Conservation (phyloP, 2,888 invertebrate genomes). For the Desoria tigrina region DNA sequence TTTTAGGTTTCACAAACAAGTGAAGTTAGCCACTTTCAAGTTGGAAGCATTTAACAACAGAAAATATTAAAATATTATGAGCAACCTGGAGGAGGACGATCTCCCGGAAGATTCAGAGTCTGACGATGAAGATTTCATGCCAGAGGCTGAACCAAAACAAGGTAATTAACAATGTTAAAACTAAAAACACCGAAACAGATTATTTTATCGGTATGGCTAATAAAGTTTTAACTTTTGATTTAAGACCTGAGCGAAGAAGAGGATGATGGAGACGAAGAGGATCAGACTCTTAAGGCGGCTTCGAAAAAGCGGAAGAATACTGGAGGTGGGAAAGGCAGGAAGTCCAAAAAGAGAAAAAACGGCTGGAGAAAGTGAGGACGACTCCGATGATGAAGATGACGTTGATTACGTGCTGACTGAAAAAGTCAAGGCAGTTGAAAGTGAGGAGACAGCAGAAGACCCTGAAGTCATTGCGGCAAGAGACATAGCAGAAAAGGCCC, state of each 20-base stretch:
- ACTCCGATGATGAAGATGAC: slow-evolving; percentile 26
- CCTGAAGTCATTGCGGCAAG: slow-evolving; percentile 20
- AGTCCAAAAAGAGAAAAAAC: slow-evolving; percentile 17
- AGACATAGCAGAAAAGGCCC: slow-evolving; percentile 41
- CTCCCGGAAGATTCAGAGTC: slow-evolving; percentile 30
- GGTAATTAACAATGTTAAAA: slow-evolving; percentile 6
- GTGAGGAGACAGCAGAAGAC: slow-evolving; percentile 11
- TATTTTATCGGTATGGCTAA: too few species aligned
- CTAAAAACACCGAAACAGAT: too few species aligned
- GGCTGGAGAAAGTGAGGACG: slow-evolving; percentile 25
- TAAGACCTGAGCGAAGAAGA: slow-evolving; percentile 30
- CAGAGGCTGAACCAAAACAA: slow-evolving; percentile 19
- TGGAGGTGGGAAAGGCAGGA: neutral
- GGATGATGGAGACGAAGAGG: slow-evolving; percentile 22
- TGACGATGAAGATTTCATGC: slow-evolving; percentile 44
- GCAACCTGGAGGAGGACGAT: slow-evolving; percentile 13
- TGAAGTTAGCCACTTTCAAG: too few species aligned
- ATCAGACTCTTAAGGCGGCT: slow-evolving; percentile 1
- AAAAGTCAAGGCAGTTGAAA: neutral
- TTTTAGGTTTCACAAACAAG: too few species aligned
- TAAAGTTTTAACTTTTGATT: too few species aligned
- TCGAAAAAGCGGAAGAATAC: slow-evolving; percentile 11
- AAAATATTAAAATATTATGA: too few species aligned
- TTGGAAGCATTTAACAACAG: too few species aligned
- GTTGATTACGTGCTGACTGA: slow-evolving; percentile 6